Conservation (phyloP, 2,797 vertebrate species). For the Australoheros facetus region DNA sequence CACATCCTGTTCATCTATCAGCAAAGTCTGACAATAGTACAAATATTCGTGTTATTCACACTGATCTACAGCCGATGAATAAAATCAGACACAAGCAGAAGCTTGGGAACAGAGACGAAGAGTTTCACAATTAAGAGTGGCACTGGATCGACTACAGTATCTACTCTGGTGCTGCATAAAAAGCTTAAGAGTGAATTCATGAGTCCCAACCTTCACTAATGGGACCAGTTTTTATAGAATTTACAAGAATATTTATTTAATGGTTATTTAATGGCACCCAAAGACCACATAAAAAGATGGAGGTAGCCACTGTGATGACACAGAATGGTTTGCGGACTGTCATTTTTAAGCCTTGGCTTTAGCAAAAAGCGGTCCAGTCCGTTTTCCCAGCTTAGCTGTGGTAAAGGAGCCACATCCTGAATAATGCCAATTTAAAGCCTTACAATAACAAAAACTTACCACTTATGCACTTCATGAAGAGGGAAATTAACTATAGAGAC, state of each 20-base stretch:
- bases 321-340: background rate
- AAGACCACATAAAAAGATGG: background rate
- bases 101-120: slow-evolving; percentile 28
- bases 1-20: slow-evolving; percentile 63
- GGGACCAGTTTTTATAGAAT: slow-evolving; percentile 24
- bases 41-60: slow-evolving; percentile 54
- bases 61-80: slow-evolving; percentile 56
- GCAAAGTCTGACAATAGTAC: slow-evolving; percentile 52
- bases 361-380: background rate
- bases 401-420: no score
- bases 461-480: no score
- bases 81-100: slow-evolving; percentile 28
- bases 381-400: background rate
- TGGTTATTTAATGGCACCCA: background rate
- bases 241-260: slow-evolving; percentile 28
- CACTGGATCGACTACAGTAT: background rate
- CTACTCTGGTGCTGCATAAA: slow-evolving; percentile 17
- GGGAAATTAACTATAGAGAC: no score
- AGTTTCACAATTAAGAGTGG: slow-evolving; percentile 13
- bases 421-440: no score
- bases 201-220: slow-evolving; percentile 10
- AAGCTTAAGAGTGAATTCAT: slow-evolving; percentile 36
- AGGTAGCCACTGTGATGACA: background rate
- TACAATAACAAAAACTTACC: no score
- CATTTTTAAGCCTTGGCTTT: background rate